A percentile compares a stretch with the other conserved stretches of the same genome.
phyloP scores from a whole-genome alignment of 37 sponge, comb jelly and placozoan species.

The Dysidea cf. avara region DNA sequence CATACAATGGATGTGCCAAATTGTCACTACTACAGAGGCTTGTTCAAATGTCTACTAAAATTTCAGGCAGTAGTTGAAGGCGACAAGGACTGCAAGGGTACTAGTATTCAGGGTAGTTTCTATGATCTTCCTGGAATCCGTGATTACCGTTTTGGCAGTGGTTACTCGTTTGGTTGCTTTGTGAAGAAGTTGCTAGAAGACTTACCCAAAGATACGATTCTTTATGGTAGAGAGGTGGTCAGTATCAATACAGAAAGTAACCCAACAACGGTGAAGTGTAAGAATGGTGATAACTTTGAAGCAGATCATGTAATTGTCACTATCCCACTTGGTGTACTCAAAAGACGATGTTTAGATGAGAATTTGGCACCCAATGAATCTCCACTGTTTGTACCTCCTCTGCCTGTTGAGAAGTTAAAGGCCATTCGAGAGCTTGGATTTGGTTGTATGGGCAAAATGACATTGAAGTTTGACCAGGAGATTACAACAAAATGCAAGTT shows the following conservation, averaged over 20 bases:
- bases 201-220: background rate
- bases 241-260: background rate
- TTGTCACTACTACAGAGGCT: too few species aligned
- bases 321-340: slow-evolving; percentile 76
- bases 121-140: too few species aligned
- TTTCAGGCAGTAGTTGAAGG: too few species aligned
- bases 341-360: slow-evolving; percentile 15
- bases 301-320: slow-evolving; percentile 86
- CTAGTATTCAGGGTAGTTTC: too few species aligned
- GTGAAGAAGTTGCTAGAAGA: background rate
- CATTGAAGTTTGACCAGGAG: slow-evolving; percentile 15
- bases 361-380: background rate
- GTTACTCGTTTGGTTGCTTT: too few species aligned
- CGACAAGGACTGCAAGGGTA: too few species aligned
- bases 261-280: slow-evolving; percentile 15
- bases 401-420: slow-evolving; percentile 63
- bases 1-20: too few species aligned
- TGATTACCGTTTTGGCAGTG: too few species aligned
- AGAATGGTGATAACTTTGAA: slow-evolving; percentile 18
- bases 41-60: too few species aligned
- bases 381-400: slow-evolving; percentile 60
- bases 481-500: too few species aligned
- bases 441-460: slow-evolving; percentile 72
- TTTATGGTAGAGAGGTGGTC: too few species aligned
- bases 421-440: slow-evolving; percentile 65